Conservation (phyloP, 1,140 invertebrate genomes). For the Coptotermes formosanus region DNA sequence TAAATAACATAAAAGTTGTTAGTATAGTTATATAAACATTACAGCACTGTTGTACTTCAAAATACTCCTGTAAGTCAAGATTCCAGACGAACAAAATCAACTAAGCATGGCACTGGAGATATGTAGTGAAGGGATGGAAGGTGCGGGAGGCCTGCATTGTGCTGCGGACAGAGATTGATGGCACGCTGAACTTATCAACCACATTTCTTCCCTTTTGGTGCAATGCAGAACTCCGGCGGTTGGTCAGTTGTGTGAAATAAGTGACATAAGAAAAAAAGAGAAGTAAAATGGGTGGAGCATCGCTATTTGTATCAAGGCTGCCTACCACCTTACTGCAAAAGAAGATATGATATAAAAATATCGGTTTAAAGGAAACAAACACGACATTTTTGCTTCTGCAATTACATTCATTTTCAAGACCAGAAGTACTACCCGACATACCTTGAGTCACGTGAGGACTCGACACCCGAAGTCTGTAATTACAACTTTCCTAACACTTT, state of each 20-base stretch:
- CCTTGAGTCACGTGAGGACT: too few species aligned
- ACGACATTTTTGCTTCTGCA: neutral
- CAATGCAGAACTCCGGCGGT: neutral
- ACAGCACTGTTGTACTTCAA: neutral
- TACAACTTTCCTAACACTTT: too few species aligned
- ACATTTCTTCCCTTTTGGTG: conserved; percentile 1
- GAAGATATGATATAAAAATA: neutral
- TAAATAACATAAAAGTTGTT: too few species aligned
- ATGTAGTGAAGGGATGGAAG: neutral
- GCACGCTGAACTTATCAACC: neutral
- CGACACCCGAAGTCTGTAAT: too few species aligned
- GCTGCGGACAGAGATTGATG: neutral
- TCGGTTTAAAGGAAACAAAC: neutral
- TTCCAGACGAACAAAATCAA: neutral
- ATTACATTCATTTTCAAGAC: neutral
- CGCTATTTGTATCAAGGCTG: neutral
- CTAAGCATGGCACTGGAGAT: neutral
- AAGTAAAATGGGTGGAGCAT: neutral
- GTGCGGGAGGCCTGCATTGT: neutral
- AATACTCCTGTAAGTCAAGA: neutral
- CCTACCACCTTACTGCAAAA: neutral
- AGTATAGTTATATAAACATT: neutral
- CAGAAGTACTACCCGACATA: neutral
- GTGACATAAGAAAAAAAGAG: neutral
- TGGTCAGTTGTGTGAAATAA: neutral